Conservation (phyloP, 2,797 vertebrate species). For the Poeciliopsis presidionis region DNA sequence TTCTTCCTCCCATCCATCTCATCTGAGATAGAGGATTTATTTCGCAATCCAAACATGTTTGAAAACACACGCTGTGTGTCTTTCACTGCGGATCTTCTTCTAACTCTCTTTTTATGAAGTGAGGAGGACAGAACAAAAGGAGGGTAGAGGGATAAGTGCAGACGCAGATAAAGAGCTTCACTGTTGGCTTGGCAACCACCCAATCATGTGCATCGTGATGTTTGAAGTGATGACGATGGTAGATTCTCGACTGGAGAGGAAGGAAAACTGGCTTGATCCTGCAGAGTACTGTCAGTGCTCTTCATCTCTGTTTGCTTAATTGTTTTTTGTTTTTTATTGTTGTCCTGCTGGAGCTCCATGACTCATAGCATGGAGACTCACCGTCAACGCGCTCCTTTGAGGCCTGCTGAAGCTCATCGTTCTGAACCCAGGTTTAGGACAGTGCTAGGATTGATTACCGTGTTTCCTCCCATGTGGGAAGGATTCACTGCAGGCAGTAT, state of each 20-base stretch:
- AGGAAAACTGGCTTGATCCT: constrained; percentile 59
- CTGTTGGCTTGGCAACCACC: constrained; percentile 70
- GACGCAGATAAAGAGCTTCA: constrained; percentile 60
- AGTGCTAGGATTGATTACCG: neutral
- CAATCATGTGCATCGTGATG: constrained; percentile 41
- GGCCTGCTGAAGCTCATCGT: constrained; percentile 26
- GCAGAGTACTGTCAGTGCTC: constrained; percentile 29
- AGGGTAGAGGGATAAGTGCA: constrained; percentile 24
- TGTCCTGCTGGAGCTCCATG: constrained; percentile 7
- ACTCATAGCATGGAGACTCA: constrained; percentile 17
- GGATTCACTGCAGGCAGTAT: neutral
- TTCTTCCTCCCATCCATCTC: constrained; percentile 6
- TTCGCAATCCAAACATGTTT: constrained; percentile 15
- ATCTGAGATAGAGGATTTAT: constrained; percentile 5
- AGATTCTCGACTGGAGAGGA: no score
- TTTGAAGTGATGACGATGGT: constrained; percentile 50
- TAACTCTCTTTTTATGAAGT: constrained; percentile 2
- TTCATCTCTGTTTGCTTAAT: constrained; percentile 43
- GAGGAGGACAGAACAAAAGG: constrained; percentile 40
- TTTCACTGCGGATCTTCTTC: neutral
- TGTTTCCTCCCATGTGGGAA: neutral
- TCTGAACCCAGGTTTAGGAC: constrained; percentile 9
- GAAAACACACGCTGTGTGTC: constrained; percentile 16
- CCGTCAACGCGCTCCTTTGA: constrained; percentile 1
- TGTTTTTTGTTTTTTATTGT: constrained; percentile 25